These are phyloP conservation scores for Neoaliturus tenellus DNA, from an alignment of 2,888 invertebrate species.

Conservation along the genomic window DNA sequence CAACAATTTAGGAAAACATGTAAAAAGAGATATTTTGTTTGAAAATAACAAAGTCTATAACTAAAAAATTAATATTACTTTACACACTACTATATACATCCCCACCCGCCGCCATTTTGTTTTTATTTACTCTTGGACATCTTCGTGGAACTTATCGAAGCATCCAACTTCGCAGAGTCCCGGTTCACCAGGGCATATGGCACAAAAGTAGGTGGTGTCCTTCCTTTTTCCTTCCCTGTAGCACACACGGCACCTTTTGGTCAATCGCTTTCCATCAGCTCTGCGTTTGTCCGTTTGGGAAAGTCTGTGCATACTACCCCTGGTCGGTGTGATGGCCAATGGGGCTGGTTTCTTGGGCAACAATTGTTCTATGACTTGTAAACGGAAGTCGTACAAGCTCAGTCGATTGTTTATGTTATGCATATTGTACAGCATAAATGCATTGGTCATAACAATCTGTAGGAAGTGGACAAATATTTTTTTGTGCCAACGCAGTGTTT, in stretches of 20 bases:
- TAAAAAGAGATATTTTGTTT: no score
- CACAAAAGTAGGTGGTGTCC: not conserved
- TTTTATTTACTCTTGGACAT: no score
- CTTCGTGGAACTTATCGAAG: no score
- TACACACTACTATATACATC: no score
- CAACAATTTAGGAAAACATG: no score
- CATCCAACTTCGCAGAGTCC: not conserved
- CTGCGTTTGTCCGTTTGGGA: not conserved
- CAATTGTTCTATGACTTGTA: not conserved
- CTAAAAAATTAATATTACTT: no score
- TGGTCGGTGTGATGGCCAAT: not conserved
- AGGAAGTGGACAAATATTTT: constrained; percentile 31
- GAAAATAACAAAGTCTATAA: no score
- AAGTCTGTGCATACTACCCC: not conserved
- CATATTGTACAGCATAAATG: constrained; percentile 34
- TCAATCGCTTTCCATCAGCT: not conserved
- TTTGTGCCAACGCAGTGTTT: constrained; percentile 35
- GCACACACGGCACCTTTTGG: not conserved
- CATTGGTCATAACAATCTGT: constrained; percentile 44
- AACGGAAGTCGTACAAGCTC: constrained; percentile 10
- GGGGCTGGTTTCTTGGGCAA: not conserved
- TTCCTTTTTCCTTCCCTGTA: not conserved
- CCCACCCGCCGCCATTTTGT: no score
- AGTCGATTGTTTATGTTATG: not conserved
- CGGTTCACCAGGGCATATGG: not conserved